Evolutionary conservation across 2,888 invertebrate genomes (phyloP), one percentile per base, ranked within the genome.

Genomic region (Cephus pygmeus): DNA sequence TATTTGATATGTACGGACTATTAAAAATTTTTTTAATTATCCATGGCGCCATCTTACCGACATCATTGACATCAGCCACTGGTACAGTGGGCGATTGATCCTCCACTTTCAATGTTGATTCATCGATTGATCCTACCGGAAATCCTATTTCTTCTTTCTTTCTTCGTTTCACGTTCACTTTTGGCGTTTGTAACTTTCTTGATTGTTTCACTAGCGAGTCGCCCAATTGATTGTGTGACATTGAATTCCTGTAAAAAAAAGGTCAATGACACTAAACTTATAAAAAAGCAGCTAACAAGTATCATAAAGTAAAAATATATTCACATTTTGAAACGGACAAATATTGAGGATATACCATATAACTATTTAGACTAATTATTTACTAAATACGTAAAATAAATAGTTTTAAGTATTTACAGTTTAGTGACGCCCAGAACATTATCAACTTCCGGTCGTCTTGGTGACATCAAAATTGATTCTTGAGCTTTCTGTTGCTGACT

Each of bases 401-500:
- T 1, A n/a, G 1, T 23, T 75, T 69, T 15, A n/a, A 31, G n/a
- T 71, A 73, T 79, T 23, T 83, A 80, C 36, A 79, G 56, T 11
- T 69, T 35, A 36, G 15, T 34, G n/a, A 69, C 31, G 1, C 75
- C 71, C 31, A 31, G 40, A 30, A 33, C 31, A 69, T 71, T 40
- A 15, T 35, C 69, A 31, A 15, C 34, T 15, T 79, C 75, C 12
- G 69, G 69, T 75, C 69, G 56, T 15, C 15, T 36, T 11, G 80
- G 82, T 2, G 69, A 40, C 4, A 40, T 9, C 11, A 35, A 9
- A 3, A 68, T 1, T 34, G 75, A 30, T 11, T 85, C 85, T 69
- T 81, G 81, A 73, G 40, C 77, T 12, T 75, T 81, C 73, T 80
- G 80, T 69, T 80, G 80, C 30, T 83, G 81, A 68, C 84, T 83